Percentiles rank a stretch among this genome's conserved stretches.
Conservation (phyloP, 2,113 vertebrate genomes). For the Heptranchias perlo region DNA sequence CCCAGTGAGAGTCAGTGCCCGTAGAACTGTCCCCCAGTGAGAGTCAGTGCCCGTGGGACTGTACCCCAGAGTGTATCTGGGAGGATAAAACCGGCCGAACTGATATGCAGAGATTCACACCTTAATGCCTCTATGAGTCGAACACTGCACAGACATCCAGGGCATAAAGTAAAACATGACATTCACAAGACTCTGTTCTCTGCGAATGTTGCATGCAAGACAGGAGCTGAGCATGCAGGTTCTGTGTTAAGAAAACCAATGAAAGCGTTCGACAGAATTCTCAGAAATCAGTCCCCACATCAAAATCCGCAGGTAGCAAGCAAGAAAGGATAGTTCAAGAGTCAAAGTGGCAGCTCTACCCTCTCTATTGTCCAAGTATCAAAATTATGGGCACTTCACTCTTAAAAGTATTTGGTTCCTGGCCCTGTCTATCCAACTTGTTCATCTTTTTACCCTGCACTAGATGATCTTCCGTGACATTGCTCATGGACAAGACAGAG, state of each 20-base stretch:
- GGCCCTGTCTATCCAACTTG: not conserved
- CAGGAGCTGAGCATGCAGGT: not conserved
- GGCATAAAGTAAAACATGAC: not conserved
- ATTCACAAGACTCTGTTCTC: no score
- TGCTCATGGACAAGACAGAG: not conserved
- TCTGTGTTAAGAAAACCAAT: not conserved
- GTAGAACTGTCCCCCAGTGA: no score
- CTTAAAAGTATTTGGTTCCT: not conserved
- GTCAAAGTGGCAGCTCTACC: not conserved
- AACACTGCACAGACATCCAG: not conserved
- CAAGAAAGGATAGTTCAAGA: not conserved
- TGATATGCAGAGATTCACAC: not conserved
- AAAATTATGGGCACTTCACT: not conserved
- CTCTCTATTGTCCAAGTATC: not conserved
- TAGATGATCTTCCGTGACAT: not conserved
- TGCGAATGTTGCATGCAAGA: not conserved
- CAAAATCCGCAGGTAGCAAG: not conserved
- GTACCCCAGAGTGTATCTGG: not conserved
- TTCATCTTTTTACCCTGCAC: not conserved
- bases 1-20: no score
- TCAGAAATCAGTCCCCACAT: not conserved
- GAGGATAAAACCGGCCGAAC: not conserved
- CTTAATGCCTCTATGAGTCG: not conserved
- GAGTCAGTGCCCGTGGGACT: no score
- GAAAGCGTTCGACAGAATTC: not conserved